These are phyloP conservation scores for Megaleporinus macrocephalus DNA, from an alignment of 2,113 vertebrate genomes.

Conservation along the genomic window DNA sequence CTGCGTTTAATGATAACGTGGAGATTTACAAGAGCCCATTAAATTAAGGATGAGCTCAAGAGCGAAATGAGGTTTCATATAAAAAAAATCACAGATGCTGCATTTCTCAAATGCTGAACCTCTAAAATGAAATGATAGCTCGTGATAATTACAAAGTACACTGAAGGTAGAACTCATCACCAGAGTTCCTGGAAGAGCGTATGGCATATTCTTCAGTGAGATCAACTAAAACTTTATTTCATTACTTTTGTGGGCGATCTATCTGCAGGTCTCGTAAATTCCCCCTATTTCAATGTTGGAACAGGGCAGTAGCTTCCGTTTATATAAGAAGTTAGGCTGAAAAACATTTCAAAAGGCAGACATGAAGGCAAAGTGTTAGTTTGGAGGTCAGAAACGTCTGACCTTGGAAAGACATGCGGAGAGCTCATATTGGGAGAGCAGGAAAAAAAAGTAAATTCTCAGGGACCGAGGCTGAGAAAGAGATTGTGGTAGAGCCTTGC, in stretches of 20 bases:
- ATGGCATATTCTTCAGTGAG: neutral
- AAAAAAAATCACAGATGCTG: neutral
- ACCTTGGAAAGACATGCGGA: neutral
- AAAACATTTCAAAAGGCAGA: constrained; percentile 4
- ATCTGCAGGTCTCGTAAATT: neutral
- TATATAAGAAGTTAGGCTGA: neutral
- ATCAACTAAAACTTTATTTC: neutral
- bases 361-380: neutral
- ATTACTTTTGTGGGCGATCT: neutral
- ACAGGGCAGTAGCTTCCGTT: neutral
- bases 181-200: neutral
- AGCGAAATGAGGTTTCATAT: constrained; percentile 23
- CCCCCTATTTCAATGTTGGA: neutral
- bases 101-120: neutral
- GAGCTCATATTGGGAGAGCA: neutral
- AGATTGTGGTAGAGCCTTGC: neutral
- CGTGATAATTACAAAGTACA: neutral
- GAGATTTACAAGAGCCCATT: constrained; percentile 18
- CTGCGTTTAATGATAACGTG: constrained; percentile 5
- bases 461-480: neutral
- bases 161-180: neutral
- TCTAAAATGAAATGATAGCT: neutral
- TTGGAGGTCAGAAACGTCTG: neutral
- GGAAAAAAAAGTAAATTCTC: neutral
- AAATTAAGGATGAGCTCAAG: neutral